Percentiles rank a stretch among this genome's conserved stretches.
These are phyloP conservation scores for Oriolus oriolus DNA, from an alignment of 2,113 vertebrate genomes.

Conservation along the genomic window DNA sequence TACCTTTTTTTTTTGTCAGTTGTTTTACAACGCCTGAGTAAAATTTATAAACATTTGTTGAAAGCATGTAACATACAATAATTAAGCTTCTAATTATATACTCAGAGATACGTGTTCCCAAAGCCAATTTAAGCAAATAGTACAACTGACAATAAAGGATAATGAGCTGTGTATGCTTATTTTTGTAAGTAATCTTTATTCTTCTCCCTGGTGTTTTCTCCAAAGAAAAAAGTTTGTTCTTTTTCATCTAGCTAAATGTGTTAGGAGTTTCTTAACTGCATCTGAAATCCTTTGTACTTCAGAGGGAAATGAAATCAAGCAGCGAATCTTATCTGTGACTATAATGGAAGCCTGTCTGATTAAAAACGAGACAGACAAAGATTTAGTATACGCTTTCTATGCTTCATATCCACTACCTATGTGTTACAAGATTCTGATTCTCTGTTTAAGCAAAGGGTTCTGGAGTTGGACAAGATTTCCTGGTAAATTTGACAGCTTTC, in stretches of 20 bases:
- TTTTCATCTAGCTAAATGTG: neutral
- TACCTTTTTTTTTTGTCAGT: neutral
- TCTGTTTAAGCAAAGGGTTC: neutral
- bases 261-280: neutral
- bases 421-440: neutral
- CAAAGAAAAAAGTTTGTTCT: neutral
- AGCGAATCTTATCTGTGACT: neutral
- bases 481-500: neutral
- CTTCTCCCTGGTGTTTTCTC: neutral
- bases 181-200: constrained; percentile 19
- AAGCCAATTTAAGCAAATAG: constrained; percentile 10
- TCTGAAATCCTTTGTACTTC: neutral
- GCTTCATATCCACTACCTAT: neutral
- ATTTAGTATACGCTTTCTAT: neutral
- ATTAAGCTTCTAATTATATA: neutral
- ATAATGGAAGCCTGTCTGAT: neutral
- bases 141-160: constrained; percentile 22
- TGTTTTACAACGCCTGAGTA: neutral
- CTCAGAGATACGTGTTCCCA: neutral
- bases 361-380: neutral
- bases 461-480: neutral
- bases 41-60: neutral
- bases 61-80: neutral
- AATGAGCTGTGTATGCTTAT: constrained; percentile 12
- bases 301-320: neutral